These are phyloP conservation scores for Andricus grossulariae DNA, from an alignment of 1,140 invertebrate species.

Conservation along the genomic window DNA sequence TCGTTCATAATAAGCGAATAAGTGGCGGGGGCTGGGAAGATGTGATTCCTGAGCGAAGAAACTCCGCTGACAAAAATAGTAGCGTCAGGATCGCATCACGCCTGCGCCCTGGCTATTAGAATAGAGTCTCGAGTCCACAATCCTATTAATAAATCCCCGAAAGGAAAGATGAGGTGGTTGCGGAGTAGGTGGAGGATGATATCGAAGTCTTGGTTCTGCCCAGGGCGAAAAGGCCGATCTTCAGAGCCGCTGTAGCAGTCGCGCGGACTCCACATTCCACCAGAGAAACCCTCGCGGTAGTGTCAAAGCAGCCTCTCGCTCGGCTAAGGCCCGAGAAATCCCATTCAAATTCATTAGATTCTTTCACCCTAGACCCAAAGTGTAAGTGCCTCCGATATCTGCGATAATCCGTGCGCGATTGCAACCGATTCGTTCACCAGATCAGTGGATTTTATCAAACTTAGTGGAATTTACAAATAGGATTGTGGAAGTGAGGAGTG, in stretches of 20 bases:
- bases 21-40: slow-evolving; percentile 37
- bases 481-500: slow-evolving; percentile 4
- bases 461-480: neutral
- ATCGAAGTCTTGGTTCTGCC: slow-evolving; percentile 56
- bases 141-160: slow-evolving; percentile 63
- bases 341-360: slow-evolving; percentile 32
- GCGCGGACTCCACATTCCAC: slow-evolving; percentile 79
- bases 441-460: neutral
- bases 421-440: neutral
- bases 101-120: slow-evolving; percentile 54
- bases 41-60: slow-evolving; percentile 45
- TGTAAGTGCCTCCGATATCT: neutral
- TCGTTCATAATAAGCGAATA: slow-evolving; percentile 16
- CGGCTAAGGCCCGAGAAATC: slow-evolving; percentile 53
- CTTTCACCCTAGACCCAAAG: slow-evolving; percentile 6
- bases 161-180: slow-evolving; percentile 52
- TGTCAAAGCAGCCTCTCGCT: slow-evolving; percentile 51
- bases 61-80: slow-evolving; percentile 63
- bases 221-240: slow-evolving; percentile 59
- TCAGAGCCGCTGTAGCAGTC: slow-evolving; percentile 76
- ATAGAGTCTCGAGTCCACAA: slow-evolving; percentile 56
- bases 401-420: neutral
- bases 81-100: slow-evolving; percentile 64
- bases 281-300: slow-evolving; percentile 66
- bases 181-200: slow-evolving; percentile 50